These are phyloP conservation scores for Sander lucioperca DNA, from an alignment of 2,113 vertebrate species.

Conservation along the genomic window DNA sequence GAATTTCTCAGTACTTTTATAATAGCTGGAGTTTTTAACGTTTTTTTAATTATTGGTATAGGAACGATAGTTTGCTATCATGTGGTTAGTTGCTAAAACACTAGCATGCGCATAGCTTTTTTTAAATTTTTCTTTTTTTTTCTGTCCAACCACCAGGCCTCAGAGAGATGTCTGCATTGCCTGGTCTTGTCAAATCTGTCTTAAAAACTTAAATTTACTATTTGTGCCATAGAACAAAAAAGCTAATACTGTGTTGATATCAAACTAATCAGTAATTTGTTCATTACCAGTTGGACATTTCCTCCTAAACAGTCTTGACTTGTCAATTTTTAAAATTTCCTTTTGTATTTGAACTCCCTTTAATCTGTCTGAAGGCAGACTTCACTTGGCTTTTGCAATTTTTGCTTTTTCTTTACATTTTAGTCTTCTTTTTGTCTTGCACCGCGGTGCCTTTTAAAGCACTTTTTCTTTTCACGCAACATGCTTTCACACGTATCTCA, in stretches of 20 bases:
- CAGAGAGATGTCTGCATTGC: not conserved
- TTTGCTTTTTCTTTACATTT: slow-evolving; percentile 12
- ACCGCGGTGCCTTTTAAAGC: slow-evolving; percentile 43
- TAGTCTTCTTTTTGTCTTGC: slow-evolving; percentile 14
- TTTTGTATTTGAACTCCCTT: slow-evolving; percentile 29
- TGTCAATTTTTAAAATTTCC: slow-evolving; percentile 7
- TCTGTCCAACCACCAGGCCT: not conserved
- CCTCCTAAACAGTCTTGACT: slow-evolving; percentile 28
- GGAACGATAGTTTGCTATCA: not conserved
- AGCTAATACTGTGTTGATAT: not conserved
- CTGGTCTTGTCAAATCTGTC: slow-evolving; percentile 25
- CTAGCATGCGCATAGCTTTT: not conserved
- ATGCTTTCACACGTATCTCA: slow-evolving; percentile 34
- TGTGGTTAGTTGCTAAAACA: not conserved
- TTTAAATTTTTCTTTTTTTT: not conserved
- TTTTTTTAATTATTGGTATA: slow-evolving; percentile 10
- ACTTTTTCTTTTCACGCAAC: slow-evolving; percentile 26
- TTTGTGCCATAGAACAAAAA: slow-evolving; percentile 20
- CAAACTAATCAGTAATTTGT: slow-evolving; percentile 11
- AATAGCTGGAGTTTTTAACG: not conserved
- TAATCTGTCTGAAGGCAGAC: slow-evolving; percentile 9
- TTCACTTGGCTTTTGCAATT: slow-evolving; percentile 5
- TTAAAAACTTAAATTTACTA: not conserved
- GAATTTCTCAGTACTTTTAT: slow-evolving; percentile 12
- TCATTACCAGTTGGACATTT: slow-evolving; percentile 41